Evolutionary conservation across 1,140 invertebrate species (phyloP).

Genomic region (Dreissena rostriformis): DNA sequence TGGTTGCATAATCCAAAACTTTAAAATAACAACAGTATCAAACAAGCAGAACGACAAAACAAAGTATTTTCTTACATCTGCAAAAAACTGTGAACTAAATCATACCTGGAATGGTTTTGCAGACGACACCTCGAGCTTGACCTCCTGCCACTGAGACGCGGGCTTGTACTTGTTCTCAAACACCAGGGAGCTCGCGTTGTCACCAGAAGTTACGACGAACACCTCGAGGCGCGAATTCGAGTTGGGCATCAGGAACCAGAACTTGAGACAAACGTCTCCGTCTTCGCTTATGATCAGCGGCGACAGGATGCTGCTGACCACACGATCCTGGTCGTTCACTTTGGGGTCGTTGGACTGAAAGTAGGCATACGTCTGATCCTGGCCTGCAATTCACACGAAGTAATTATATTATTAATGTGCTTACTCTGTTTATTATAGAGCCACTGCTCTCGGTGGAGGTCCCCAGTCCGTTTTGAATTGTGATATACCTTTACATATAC

Average conservation of each 20-base stretch:
- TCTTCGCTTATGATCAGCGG: neutral
- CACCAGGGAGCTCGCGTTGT: neutral
- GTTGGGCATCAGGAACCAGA: slow-evolving; percentile 48
- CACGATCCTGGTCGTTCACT: neutral
- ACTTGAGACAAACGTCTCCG: slow-evolving; percentile 26
- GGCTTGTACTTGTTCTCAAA: slow-evolving; percentile 2
- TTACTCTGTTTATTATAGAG: neutral
- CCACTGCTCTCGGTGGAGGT: no score
- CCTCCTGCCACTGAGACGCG: slow-evolving; percentile 29
- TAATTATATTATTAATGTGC: neutral
- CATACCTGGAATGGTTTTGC: slow-evolving; percentile 10
- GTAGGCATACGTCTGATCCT: slow-evolving; percentile 22
- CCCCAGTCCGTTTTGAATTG: no score
- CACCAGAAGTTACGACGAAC: neutral
- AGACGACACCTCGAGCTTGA: neutral
- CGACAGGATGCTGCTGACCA: slow-evolving; percentile 15
- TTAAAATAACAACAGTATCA: no score
- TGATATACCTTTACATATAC: no score
- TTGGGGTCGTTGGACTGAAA: slow-evolving; percentile 43
- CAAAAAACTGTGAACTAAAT: no score
- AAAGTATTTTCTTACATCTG: no score
- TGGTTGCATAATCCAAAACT: no score
- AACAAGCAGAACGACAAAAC: no score
- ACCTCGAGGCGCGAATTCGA: slow-evolving; percentile 32
- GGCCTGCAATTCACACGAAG: neutral